phyloP scores from a whole-genome alignment of 2,113 vertebrate species.

The Cyanoderma ruficeps region DNA sequence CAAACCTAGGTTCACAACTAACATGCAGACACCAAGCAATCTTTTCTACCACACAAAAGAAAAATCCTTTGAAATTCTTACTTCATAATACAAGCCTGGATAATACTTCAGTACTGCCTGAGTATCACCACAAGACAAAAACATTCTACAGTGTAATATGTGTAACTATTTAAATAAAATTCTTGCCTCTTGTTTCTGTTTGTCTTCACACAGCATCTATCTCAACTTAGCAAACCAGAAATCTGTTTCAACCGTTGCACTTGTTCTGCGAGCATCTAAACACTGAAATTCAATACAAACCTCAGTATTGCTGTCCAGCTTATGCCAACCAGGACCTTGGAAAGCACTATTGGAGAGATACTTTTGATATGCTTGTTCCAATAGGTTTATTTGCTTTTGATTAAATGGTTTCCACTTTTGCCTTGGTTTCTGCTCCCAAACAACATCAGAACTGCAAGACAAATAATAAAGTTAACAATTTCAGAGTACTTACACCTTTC shows the following conservation, averaged over 20 bases:
- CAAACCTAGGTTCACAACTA: neutral
- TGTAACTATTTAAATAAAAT: neutral
- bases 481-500: neutral
- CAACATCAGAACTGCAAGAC: constrained; percentile 86
- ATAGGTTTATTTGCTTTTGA: constrained; percentile 87
- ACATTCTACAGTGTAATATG: neutral
- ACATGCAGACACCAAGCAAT: neutral
- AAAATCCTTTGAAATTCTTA: neutral
- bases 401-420: constrained; percentile 93
- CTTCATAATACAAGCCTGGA: neutral
- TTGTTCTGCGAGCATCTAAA: neutral
- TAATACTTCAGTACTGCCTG: neutral
- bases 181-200: neutral
- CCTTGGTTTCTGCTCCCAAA: constrained; percentile 92
- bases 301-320: constrained; percentile 85
- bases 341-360: constrained; percentile 55
- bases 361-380: constrained; percentile 88
- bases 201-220: neutral
- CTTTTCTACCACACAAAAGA: neutral
- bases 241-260: neutral
- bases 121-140: neutral
- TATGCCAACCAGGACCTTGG: constrained; percentile 76
- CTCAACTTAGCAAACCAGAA: neutral
- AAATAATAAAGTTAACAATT: neutral
- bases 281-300: constrained; percentile 61